Evolutionary conservation across 2,888 invertebrate species (phyloP).

Genomic region (Sminthurinus aureus): DNA sequence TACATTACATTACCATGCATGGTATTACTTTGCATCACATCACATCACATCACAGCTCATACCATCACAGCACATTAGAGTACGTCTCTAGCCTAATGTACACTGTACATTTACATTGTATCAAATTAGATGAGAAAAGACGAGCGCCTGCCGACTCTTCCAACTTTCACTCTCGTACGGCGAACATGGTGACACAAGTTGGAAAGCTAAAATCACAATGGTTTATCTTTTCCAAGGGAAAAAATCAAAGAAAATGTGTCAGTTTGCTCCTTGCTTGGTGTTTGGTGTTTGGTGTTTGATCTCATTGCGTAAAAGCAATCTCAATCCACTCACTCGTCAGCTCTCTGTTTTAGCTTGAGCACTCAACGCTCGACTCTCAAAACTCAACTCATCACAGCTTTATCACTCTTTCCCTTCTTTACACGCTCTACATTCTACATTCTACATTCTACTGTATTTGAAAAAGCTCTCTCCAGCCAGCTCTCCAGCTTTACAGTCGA

Average conservation of each 20-base stretch:
- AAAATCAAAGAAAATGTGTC: not conserved
- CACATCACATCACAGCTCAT: too few relatives aligned
- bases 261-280: not conserved
- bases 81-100: too few relatives aligned
- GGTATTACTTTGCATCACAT: too few relatives aligned
- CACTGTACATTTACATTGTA: too few relatives aligned
- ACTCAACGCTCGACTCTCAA: too few relatives aligned
- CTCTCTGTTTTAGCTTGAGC: not conserved
- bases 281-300: too few relatives aligned
- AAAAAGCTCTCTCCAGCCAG: not conserved
- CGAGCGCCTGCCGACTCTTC: not conserved
- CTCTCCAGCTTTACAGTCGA: not conserved
- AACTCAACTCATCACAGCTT: too few relatives aligned
- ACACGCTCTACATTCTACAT: too few relatives aligned
- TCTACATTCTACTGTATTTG: too few relatives aligned
- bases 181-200: not conserved
- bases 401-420: too few relatives aligned
- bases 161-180: not conserved
- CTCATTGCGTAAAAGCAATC: slow-evolving; percentile 21
- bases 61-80: not conserved
- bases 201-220: not conserved
- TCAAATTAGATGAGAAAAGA: too few relatives aligned
- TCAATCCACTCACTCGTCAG: not conserved
- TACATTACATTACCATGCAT: too few relatives aligned
- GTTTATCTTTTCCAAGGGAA: not conserved